Conservation (phyloP, 2,888 invertebrate genomes). For the Scelioninae gen. 1 region DNA sequence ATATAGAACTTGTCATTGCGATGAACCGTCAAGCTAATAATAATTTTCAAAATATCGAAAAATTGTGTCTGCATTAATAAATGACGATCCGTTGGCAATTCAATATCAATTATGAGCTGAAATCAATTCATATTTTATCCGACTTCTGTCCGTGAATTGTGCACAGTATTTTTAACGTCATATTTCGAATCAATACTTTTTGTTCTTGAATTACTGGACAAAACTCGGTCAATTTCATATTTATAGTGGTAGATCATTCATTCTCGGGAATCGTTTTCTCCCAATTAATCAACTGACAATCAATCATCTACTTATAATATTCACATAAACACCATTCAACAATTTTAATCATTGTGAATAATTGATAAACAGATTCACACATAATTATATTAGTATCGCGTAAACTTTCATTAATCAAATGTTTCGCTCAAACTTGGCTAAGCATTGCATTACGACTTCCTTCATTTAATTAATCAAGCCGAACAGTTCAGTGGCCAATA, state of each 20-base stretch:
- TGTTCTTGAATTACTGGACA: background rate
- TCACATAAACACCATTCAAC: constrained; percentile 11
- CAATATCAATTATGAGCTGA: constrained; percentile 2
- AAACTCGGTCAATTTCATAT: background rate
- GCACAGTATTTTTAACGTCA: background rate
- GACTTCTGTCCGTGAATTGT: background rate
- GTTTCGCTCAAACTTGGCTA: constrained; percentile 25
- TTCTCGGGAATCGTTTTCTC: background rate
- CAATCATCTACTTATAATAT: constrained; percentile 13
- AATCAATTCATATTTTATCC: background rate
- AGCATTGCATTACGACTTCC: constrained; percentile 7
- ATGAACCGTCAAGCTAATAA: too few relatives aligned
- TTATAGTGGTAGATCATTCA: background rate
- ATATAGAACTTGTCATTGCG: too few relatives aligned
- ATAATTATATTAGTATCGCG: constrained; percentile 36
- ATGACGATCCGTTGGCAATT: constrained; percentile 6
- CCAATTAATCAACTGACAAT: background rate
- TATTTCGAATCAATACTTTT: background rate
- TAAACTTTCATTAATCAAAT: constrained; percentile 51
- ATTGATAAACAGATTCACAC: constrained; percentile 31
- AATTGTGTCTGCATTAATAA: background rate
- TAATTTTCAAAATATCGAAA: background rate
- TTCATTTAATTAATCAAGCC: constrained; percentile 34
- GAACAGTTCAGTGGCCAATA: constrained; percentile 6
- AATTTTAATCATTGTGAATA: constrained; percentile 30